Evolutionary conservation across 2,888 invertebrate genomes (phyloP).

Genomic region (Embidobia sp.): DNA sequence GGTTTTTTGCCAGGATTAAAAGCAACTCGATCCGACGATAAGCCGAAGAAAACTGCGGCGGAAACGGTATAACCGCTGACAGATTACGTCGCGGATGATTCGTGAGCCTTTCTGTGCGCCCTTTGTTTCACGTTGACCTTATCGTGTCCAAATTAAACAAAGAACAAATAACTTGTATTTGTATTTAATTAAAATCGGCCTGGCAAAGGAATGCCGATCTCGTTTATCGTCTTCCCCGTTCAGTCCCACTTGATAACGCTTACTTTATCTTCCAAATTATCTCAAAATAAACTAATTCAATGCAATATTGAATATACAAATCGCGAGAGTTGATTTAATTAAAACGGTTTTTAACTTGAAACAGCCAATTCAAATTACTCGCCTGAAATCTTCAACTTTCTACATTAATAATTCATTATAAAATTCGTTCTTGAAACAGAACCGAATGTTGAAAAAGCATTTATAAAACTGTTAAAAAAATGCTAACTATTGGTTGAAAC

Average conservation of each 20-base stretch:
- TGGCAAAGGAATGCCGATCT: conserved; percentile 10
- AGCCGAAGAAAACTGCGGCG: conserved; percentile 75
- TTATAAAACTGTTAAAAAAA: no score
- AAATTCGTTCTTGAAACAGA: no score
- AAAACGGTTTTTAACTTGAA: no score
- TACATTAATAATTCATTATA: no score
- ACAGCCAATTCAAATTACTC: no score
- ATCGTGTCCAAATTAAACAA: conserved; percentile 57
- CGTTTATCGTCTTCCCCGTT: conserved; percentile 2
- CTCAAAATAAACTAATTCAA: neutral
- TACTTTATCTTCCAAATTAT: neutral
- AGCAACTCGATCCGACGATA: conserved; percentile 79
- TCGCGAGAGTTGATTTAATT: no score
- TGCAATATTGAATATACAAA: no score
- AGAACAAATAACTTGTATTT: conserved; percentile 54
- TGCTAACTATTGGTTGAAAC: no score
- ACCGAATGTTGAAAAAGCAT: no score
- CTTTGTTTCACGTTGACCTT: conserved; percentile 53
- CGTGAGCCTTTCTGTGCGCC: conserved; percentile 53
- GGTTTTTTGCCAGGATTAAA: conserved; percentile 78
- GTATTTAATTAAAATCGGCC: conserved; percentile 43
- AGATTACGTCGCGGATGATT: conserved; percentile 73
- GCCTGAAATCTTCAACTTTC: no score
- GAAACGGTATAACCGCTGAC: conserved; percentile 76
- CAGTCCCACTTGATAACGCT: neutral